Evolutionary conservation across 2,888 invertebrate genomes (phyloP).

Genomic region (Apamea sordens): DNA sequence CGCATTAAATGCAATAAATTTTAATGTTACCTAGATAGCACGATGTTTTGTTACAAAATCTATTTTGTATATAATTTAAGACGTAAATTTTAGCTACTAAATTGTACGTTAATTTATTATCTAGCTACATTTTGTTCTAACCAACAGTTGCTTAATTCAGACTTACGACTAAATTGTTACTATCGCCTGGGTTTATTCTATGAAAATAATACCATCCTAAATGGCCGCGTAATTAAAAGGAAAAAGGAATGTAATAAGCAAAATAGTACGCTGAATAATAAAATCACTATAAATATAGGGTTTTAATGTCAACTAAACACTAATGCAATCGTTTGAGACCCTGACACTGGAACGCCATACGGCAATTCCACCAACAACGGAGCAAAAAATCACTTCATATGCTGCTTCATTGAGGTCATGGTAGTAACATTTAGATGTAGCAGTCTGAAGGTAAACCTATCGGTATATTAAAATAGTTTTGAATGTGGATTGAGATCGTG

Average conservation of each 20-base stretch:
- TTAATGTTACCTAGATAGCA: slow-evolving; percentile 80
- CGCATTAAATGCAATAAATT: slow-evolving; percentile 85
- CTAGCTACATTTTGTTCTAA: slow-evolving; percentile 35
- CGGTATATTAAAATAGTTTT: slow-evolving; percentile 34
- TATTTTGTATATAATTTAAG: slow-evolving; percentile 79
- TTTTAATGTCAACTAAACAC: not conserved
- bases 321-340: not conserved
- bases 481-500: slow-evolving; percentile 52
- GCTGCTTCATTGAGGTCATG: not conserved
- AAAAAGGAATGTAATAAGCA: not conserved
- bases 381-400: no score
- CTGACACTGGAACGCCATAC: no score
- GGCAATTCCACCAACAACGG: no score
- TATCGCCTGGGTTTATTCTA: not conserved
- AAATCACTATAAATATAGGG: no score
- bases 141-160: slow-evolving; percentile 11
- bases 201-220: not conserved
- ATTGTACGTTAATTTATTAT: slow-evolving; percentile 39
- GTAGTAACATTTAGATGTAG: slow-evolving; percentile 20
- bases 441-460: slow-evolving; percentile 9
- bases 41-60: slow-evolving; percentile 72
- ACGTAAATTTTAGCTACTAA: slow-evolving; percentile 41
- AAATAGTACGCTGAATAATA: not conserved
- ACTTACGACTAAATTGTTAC: slow-evolving; percentile 29
- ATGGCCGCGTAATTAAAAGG: not conserved